A percentile compares a stretch with the other conserved stretches of the same genome.
Evolutionary conservation across 2,888 invertebrate genomes (phyloP).

Genomic region (Dicroscelio sp.): DNA sequence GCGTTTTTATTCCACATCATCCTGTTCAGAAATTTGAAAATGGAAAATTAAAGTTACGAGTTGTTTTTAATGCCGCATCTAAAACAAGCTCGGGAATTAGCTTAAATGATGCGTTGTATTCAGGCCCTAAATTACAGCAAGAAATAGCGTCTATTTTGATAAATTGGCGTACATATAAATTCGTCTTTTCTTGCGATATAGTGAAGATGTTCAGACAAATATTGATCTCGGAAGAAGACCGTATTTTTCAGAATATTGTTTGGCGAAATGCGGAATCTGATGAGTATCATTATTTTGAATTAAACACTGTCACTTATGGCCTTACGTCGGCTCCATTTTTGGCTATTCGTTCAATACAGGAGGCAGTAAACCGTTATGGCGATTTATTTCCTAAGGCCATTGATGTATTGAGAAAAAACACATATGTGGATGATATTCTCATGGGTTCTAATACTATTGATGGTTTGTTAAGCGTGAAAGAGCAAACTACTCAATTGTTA

Average conservation of each 20-base stretch:
- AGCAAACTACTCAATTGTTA: neutral
- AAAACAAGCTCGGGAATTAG: neutral
- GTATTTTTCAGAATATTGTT: neutral
- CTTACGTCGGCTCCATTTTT: neutral
- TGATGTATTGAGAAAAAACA: neutral
- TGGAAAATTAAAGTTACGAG: neutral
- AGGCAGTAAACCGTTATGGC: neutral
- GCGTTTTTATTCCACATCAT: neutral
- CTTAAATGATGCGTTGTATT: neutral
- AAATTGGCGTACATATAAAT: neutral
- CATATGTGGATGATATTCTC: neutral
- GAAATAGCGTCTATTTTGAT: neutral
- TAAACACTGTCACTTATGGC: neutral
- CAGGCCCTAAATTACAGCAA: neutral
- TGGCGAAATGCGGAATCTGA: neutral
- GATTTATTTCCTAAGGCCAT: neutral
- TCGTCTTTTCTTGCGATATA: neutral
- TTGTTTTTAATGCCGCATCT: neutral
- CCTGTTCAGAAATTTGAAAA: neutral
- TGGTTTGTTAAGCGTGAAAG: neutral
- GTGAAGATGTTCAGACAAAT: slow-evolving; percentile 12
- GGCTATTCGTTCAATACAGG: neutral
- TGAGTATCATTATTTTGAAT: neutral
- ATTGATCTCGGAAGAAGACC: neutral
- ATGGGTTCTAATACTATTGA: neutral